Conservation (phyloP, 2,888 invertebrate genomes). For the Oscheius myriophilus region DNA sequence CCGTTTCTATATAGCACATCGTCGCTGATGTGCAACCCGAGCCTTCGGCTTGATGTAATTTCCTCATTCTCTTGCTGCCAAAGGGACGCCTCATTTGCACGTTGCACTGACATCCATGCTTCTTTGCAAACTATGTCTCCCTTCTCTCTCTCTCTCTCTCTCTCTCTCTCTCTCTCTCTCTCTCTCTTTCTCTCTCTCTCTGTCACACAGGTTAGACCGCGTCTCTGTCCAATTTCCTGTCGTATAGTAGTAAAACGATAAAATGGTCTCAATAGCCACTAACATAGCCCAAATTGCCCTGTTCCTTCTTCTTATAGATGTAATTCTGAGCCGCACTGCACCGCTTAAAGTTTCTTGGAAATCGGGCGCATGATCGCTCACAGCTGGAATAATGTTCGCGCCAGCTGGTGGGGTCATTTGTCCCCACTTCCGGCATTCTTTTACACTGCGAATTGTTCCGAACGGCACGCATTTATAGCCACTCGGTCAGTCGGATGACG, state of each 20-base stretch:
- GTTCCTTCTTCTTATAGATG: neutral
- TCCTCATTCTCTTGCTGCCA: neutral
- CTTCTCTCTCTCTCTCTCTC: slow-evolving; percentile 4
- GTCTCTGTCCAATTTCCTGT: neutral
- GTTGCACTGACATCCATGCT: neutral
- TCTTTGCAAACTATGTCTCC: neutral
- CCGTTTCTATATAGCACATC: too few relatives aligned
- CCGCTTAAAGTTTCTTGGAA: neutral
- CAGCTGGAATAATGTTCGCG: neutral
- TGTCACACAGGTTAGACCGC: neutral
- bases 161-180: neutral
- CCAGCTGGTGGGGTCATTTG: neutral
- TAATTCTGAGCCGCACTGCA: neutral
- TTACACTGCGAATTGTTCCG: too few relatives aligned
- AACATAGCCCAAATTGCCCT: too few relatives aligned
- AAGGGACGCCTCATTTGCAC: neutral
- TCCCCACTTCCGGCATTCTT: too few relatives aligned
- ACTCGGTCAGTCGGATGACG: too few relatives aligned
- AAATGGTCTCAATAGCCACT: too few relatives aligned
- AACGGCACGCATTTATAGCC: too few relatives aligned
- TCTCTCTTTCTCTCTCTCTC: slow-evolving; percentile 3
- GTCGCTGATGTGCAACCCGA: too few relatives aligned
- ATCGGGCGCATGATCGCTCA: slow-evolving; percentile 1
- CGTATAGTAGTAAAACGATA: too few relatives aligned
- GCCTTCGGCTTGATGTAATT: neutral